Conservation (phyloP, 2,113 vertebrate species). For the Hemiscyllium ocellatum region DNA sequence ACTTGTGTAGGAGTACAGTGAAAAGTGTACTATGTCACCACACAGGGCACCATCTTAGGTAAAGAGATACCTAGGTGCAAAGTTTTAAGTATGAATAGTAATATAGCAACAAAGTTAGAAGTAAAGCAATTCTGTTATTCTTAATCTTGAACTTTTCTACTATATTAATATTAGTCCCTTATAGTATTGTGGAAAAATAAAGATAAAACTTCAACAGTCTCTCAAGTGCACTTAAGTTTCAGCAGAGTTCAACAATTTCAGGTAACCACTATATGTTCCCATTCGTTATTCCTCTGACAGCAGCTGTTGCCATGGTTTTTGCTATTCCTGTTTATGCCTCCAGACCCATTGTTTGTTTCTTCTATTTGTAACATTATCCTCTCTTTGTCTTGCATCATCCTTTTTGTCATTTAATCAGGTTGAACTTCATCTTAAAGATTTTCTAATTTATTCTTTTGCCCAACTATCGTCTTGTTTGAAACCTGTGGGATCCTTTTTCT, state of each 20-base stretch:
- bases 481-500: not conserved
- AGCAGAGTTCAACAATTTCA: not conserved
- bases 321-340: not conserved
- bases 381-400: not conserved
- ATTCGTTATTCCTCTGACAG: not conserved
- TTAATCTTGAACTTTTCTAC: too few species aligned
- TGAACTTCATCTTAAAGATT: not conserved
- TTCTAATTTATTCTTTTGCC: not conserved
- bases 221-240: not conserved
- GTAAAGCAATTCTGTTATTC: too few species aligned
- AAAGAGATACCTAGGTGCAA: too few species aligned
- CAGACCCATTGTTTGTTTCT: not conserved
- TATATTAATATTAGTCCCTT: too few species aligned
- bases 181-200: too few species aligned
- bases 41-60: too few species aligned
- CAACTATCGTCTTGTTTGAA: not conserved
- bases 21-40: too few species aligned
- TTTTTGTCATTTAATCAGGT: not conserved
- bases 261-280: not conserved
- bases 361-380: not conserved
- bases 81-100: too few species aligned
- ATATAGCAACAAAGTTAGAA: too few species aligned
- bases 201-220: too few species aligned
- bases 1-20: too few species aligned
- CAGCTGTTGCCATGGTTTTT: not conserved